phyloP scores from a whole-genome alignment of 2,113 vertebrate genomes.

The Columba janthina region DNA sequence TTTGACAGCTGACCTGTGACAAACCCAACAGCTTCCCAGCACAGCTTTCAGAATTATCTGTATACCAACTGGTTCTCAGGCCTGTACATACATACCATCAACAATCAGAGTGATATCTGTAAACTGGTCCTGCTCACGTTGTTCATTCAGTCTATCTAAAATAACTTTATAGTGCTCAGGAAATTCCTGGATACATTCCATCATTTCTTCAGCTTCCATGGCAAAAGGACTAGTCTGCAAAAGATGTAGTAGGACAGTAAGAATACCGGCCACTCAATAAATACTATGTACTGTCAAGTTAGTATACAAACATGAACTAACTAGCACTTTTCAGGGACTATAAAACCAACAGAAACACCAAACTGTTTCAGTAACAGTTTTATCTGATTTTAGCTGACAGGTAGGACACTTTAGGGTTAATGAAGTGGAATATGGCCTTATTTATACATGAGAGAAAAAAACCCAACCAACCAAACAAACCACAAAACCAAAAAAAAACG shows the following conservation, averaged over 20 bases:
- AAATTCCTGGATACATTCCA: constrained; percentile 85
- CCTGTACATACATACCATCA: constrained; percentile 80
- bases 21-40: background rate
- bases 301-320: background rate
- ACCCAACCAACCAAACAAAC: too few relatives aligned
- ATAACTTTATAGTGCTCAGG: constrained; percentile 97
- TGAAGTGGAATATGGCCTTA: background rate
- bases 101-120: constrained; percentile 98
- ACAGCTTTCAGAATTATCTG: background rate
- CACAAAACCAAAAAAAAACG: too few relatives aligned
- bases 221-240: constrained; percentile 58
- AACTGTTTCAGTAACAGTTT: background rate
- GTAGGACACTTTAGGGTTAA: background rate
- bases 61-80: background rate
- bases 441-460: background rate
- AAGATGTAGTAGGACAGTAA: background rate
- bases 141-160: constrained; percentile 95
- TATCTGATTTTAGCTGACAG: background rate
- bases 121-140: constrained; percentile 93
- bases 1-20: background rate
- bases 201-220: constrained; percentile 88
- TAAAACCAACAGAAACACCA: background rate
- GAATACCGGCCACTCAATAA: background rate
- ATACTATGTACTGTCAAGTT: background rate
- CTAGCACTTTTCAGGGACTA: background rate